Conservation (phyloP, 2,888 invertebrate species). For the Unio pictorum region DNA sequence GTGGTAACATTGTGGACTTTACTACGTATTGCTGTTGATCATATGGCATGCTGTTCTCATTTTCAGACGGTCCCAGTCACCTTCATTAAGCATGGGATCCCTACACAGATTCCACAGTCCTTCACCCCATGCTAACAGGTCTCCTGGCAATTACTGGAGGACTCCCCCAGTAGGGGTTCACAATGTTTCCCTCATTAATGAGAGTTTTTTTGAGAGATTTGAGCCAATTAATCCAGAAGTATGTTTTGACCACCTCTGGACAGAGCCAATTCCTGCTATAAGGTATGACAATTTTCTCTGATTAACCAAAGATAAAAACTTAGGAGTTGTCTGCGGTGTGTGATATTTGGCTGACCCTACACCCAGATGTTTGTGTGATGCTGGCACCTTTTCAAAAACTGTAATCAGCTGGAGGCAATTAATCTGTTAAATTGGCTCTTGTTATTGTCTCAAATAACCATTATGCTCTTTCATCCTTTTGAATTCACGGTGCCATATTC, state of each 20-base stretch:
- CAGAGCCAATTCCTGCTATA: conserved; percentile 75
- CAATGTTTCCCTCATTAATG: conserved; percentile 60
- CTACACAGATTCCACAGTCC: conserved; percentile 61
- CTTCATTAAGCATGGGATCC: conserved; percentile 54
- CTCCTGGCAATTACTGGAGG: conserved; percentile 52
- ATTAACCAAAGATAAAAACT: no score
- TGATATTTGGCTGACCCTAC: no score
- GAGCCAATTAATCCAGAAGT: conserved; percentile 87
- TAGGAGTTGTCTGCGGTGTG: no score
- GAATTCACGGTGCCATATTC: no score
- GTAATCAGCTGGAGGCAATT: no score
- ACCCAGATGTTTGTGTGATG: no score
- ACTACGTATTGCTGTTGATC: background rate
- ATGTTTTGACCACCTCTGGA: conserved; percentile 92
- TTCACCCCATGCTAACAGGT: conserved; percentile 51
- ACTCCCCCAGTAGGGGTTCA: conserved; percentile 50
- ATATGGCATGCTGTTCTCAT: background rate
- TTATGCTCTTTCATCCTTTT: no score
- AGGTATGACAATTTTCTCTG: conserved; percentile 61
- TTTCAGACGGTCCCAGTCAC: conserved; percentile 74
- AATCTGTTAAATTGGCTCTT: no score
- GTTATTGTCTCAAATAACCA: no score
- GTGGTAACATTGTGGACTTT: background rate
- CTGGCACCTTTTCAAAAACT: no score
- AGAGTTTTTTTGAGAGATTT: conserved; percentile 65